Evolutionary conservation across 2,888 invertebrate genomes (phyloP), one percentile per base, ranked within the genome.

Genomic region (Stenodema calcarata): DNA sequence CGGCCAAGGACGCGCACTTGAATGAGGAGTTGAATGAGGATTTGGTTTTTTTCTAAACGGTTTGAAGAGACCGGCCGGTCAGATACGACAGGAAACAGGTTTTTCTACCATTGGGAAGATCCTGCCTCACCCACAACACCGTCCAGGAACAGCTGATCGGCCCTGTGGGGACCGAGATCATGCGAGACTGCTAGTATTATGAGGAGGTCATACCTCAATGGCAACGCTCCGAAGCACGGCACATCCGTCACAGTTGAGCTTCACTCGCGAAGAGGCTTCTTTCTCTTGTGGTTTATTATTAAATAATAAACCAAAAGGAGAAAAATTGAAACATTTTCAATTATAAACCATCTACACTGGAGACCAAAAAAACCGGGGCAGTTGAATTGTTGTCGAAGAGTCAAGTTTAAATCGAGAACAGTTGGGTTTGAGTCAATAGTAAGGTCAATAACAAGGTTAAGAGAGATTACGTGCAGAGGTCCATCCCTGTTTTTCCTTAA

Each of bases 201-300:
- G 76, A 76, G 76, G 76, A 76, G 76, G 76, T 76, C 76, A 76
- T 76, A 76, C 76, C 76, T 76, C 76, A 76, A 76, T 76, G 76
- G 76, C 76, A 70, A 28, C 70, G 28, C 27, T 12, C 18, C 41
- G 35, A 76, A 76, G 76, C 76, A 76, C 76, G 42, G n/a, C 76
- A 41, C 76, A 76, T 76, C 76, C 76, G 76, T 76, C 76, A 76
- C 35, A 42, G 76, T 42, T 41, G 2, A 41, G 42, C 35, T 42
- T 76, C 76, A 42, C n/a, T n/a, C 76, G 76, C 42, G 76, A 76
- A 18, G 76, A 70, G 70, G 28, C 11, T 28, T 16, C 28, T 28
- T 28, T 28, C 54, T 16, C 54, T 54, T 42, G 7, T 42, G 7
- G 42, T 42, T 12, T 12, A 6, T n/a, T n/a, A n/a, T n/a, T n/a